Base-by-base conservation (phyloP, 2,797 vertebrate genomes). In the Pseudochaenichthys georgianus region DNA sequence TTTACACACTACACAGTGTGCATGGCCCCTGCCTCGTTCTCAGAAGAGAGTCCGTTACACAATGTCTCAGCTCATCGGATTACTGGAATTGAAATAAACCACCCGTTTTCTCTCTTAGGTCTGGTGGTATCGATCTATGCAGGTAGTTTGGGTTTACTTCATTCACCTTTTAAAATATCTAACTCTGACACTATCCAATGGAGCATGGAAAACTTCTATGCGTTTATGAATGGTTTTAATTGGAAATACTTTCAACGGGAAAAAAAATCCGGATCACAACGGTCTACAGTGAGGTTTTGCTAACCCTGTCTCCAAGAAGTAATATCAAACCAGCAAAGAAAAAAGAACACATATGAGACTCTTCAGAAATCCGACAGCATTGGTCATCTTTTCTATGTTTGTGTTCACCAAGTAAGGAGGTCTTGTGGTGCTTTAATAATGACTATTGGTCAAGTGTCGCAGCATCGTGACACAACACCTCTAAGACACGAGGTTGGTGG, bases 1-100 rank as follows among this genome's bases (percentile, higher is more conserved):
- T 93, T 92, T 89, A 91, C 82, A 90, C 89, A 89, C 64, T 88
- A 75, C 67, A 78, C 71, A 70, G 55, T 13, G 52, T 28, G 46
- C 50, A 48, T 42, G n/a, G 42, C 45, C 78, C 68, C 45, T n/a
- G 65, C 73, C 53, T 71, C 34, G 15, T 72, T 77, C 74, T 51
- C 52, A 80, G 62, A 82, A 45, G 54, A 70, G 45, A 74, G 67
- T 48, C 65, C 13, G 65, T 77, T 87, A 70, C 82, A 64, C 88
- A 87, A 90, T 5, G 19, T 54, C 59, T 52, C 62, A 47, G 72
- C 23, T 75, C 53, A 52, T 13, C 3, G 19, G 13, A 38, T 64
- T 48, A 3, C 34, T 50, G 3, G 5, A 1, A 2, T 11, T 50
- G 15, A 7, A 16, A n/a, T 53, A 55, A 34, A 60, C 38, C 17